phyloP scores from a whole-genome alignment of 2,113 vertebrate genomes.

The Cebus imitator region DNA sequence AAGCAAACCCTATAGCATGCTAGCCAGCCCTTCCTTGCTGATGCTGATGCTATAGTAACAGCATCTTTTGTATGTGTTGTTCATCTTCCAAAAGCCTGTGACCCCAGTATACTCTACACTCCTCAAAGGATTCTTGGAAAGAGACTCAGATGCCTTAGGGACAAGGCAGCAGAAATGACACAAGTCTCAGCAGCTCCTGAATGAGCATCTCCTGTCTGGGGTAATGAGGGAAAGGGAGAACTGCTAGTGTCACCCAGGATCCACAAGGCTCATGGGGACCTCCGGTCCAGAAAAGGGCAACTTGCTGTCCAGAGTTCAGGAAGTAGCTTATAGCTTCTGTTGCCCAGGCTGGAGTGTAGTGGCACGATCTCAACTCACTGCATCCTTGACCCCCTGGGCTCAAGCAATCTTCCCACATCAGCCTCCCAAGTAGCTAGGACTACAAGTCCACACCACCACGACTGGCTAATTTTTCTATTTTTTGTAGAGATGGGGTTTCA shows the following conservation, averaged over 20 bases:
- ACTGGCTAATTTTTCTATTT: no score
- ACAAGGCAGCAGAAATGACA: not conserved
- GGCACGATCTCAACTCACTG: no score
- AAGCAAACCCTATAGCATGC: not conserved
- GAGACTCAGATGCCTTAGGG: not conserved
- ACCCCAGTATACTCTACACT: not conserved
- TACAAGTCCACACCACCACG: no score
- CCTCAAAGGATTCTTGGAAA: not conserved
- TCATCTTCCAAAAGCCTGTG: slow-evolving; percentile 18
- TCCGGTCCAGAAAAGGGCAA: not conserved
- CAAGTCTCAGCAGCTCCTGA: not conserved
- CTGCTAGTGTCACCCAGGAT: not conserved
- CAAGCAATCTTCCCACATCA: no score
- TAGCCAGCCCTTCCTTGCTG: not conserved
- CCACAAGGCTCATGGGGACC: not conserved
- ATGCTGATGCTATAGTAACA: not conserved
- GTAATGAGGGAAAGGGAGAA: not conserved
- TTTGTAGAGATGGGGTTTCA: no score
- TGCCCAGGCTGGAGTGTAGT: no score
- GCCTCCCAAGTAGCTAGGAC: no score
- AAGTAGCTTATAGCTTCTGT: not conserved
- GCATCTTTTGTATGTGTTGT: not conserved
- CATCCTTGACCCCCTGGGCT: no score
- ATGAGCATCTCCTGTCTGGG: not conserved
- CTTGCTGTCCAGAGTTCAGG: not conserved